Percentiles rank a stretch among this genome's conserved stretches.
These are phyloP conservation scores for Miltochrista miniata DNA, from an alignment of 2,888 invertebrate species.

Conservation along the genomic window DNA sequence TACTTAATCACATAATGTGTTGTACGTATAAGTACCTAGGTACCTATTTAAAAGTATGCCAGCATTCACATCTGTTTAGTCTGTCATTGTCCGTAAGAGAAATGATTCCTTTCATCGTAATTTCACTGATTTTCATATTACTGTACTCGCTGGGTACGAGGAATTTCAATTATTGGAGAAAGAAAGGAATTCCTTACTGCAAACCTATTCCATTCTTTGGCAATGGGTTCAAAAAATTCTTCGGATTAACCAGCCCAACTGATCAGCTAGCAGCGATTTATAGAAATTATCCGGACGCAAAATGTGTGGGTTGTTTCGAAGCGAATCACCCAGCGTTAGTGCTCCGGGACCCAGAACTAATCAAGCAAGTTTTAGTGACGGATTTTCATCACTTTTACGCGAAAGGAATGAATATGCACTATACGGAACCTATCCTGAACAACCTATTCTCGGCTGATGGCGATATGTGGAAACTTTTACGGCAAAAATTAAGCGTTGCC, in stretches of 20 bases:
- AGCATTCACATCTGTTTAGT: not conserved
- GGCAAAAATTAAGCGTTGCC: conserved; percentile 46
- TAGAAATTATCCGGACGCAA: conserved; percentile 35
- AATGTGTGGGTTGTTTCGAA: conserved; percentile 40
- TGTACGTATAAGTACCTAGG: too few relatives aligned
- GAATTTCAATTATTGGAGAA: conserved; percentile 33
- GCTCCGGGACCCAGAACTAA: conserved; percentile 39
- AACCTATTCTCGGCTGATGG: conserved; percentile 49
- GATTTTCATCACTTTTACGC: conserved; percentile 43
- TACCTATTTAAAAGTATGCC: not conserved
- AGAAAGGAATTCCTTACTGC: conserved; percentile 30
- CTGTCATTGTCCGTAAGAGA: not conserved
- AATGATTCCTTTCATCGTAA: conserved; percentile 2
- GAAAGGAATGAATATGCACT: conserved; percentile 37
- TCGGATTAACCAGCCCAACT: conserved; percentile 23
- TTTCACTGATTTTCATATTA: not conserved
- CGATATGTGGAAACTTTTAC: conserved; percentile 47
- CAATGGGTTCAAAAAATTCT: conserved; percentile 21
- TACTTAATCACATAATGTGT: too few relatives aligned
- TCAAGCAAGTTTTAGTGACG: conserved; percentile 36
- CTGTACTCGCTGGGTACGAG: conserved; percentile 21
- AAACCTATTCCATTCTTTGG: conserved; percentile 35
- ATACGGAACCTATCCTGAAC: conserved; percentile 36
- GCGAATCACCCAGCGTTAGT: conserved; percentile 34
- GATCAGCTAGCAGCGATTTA: conserved; percentile 33